Percentiles rank a stretch among this genome's conserved stretches.
These are phyloP conservation scores for Machimus atricapillus DNA, from an alignment of 2,888 invertebrate genomes.

Conservation along the genomic window DNA sequence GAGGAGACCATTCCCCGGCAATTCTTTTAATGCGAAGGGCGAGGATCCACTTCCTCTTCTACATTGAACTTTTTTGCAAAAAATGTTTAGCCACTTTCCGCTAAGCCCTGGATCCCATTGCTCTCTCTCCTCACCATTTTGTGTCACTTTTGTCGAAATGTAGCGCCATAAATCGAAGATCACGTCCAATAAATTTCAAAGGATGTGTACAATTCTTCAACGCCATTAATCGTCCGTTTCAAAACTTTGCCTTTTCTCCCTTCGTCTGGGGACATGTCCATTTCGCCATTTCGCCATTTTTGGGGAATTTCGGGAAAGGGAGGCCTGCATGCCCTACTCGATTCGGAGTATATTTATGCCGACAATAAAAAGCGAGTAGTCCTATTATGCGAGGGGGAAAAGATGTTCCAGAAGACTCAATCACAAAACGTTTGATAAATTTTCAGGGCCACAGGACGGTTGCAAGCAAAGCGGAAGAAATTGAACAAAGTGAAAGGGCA, in stretches of 20 bases:
- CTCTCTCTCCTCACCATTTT: conserved; percentile 12
- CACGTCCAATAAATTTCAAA: conserved; percentile 42
- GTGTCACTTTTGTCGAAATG: conserved; percentile 38
- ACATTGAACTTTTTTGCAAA: background rate
- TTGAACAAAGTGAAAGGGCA: background rate
- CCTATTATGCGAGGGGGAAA: background rate
- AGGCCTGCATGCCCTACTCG: background rate
- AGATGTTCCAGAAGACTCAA: conserved; percentile 38
- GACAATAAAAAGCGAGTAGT: background rate
- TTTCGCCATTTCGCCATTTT: background rate
- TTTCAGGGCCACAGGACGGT: conserved; percentile 35
- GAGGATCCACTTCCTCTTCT: background rate
- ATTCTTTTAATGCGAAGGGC: background rate
- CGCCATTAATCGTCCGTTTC: conserved; percentile 44
- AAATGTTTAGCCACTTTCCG: background rate
- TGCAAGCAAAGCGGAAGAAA: background rate
- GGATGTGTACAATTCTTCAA: conserved; percentile 44
- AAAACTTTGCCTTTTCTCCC: conserved; percentile 21
- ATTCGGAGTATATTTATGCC: background rate
- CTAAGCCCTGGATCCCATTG: background rate
- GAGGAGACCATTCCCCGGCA: background rate
- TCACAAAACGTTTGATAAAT: conserved; percentile 43
- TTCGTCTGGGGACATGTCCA: background rate
- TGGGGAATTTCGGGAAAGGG: background rate
- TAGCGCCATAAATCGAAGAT: conserved; percentile 44